Base-by-base conservation (phyloP, 2,797 vertebrate species). In the Catharus ustulatus region DNA sequence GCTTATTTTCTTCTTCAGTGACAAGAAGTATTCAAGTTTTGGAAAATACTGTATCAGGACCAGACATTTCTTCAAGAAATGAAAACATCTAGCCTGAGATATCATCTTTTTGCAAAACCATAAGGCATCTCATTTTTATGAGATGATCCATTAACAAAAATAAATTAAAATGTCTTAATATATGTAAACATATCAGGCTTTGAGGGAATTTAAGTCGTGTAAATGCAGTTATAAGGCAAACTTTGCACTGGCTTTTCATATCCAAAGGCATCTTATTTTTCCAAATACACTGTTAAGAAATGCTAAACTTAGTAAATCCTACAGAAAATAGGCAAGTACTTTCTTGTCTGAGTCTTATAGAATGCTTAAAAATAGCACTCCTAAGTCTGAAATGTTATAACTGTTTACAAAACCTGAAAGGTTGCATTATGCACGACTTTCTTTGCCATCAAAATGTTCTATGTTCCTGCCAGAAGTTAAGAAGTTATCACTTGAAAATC, bases 401-500 rank as follows among this genome's bases (percentile, higher is more conserved):
- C 26, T 84, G 78, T 76, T 92, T 92, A 79, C 62, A 86, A 74
- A 89, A 94, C 64, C 66, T 59, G 87, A 89, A 95, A 96, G 54
- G 48, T 51, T 90, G 95, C 23, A 18, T 81, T 94, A 93, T 76
- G 66, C 46, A 87, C 9, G n/a, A 74, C 62, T 90, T 95, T 59
- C 57, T 93, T 89, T n/a, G 64, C 90, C 92, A 94, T 67, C 89
- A 95, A 93, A 97, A 91, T 72, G 83, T 67, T 95, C 89, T 87
- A 40, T 27, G 54, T 91, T 97, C 84, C 94, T 98, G 96, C 96
- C 97, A 97, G 96, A 97, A 98, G 96, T 97, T 97, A 97, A 92
- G 92, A 97, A 97, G 96, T 97, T 97, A 97, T 97, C 97, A 95
- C 96, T 97, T 97, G 97, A 97, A 98, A 98, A 98, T 97, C 97